Conservation (phyloP, 2,888 invertebrate species). For the Yponomeuta plumbellus region DNA sequence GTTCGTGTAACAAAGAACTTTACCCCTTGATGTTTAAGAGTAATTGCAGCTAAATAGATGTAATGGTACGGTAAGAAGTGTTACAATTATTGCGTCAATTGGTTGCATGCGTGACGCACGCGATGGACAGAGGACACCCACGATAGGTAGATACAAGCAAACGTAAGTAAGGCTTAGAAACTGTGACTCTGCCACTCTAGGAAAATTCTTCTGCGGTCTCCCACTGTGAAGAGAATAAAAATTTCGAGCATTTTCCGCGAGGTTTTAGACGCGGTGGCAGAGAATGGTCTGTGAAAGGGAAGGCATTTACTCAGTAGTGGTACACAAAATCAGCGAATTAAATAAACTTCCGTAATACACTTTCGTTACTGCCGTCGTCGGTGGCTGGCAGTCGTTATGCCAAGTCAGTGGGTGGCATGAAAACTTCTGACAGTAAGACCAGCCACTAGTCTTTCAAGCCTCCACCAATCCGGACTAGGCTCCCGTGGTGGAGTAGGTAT, state of each 20-base stretch:
- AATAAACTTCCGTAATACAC: no score
- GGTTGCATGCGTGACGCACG: slow-evolving; percentile 41
- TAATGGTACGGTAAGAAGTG: slow-evolving; percentile 18
- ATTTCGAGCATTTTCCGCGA: background rate
- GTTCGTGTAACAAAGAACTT: background rate
- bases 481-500: no score
- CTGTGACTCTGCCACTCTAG: background rate
- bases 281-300: no score
- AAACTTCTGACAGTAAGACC: no score
- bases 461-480: no score
- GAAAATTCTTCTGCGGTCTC: background rate
- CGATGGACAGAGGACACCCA: slow-evolving; percentile 38
- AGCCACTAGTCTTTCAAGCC: no score
- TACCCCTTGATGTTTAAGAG: background rate
- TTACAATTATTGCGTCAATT: slow-evolving; percentile 25
- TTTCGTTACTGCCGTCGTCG: no score
- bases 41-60: slow-evolving; percentile 10
- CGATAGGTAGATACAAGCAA: slow-evolving; percentile 13
- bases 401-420: no score
- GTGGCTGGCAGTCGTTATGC: no score
- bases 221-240: background rate
- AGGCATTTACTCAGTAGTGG: no score
- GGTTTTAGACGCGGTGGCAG: background rate
- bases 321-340: no score
- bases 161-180: slow-evolving; percentile 20